phyloP scores from a whole-genome alignment of 2,888 invertebrate genomes.

The Acanthosoma haemorrhoidale region DNA sequence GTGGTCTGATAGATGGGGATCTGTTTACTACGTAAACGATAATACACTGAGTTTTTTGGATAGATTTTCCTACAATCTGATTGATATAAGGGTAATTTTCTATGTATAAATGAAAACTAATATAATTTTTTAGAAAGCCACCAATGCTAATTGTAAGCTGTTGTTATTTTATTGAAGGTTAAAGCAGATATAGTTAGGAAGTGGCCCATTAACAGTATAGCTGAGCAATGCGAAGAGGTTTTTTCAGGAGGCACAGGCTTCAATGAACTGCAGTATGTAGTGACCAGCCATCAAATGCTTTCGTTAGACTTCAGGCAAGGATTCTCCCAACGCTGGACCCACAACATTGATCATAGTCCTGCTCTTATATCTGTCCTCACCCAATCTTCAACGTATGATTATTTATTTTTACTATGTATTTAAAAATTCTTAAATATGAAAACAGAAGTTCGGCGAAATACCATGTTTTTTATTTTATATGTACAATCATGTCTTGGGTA shows the following conservation, averaged over 20 bases:
- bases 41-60: slow-evolving; percentile 13
- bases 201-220: not conserved
- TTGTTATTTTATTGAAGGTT: not conserved
- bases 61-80: not conserved
- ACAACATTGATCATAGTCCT: slow-evolving; percentile 17
- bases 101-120: too few species aligned
- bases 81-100: slow-evolving; percentile 23
- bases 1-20: slow-evolving; percentile 8
- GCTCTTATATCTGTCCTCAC: slow-evolving; percentile 15
- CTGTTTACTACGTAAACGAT: not conserved
- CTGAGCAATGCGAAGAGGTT: slow-evolving; percentile 27
- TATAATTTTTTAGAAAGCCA: too few species aligned
- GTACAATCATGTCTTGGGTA: too few species aligned
- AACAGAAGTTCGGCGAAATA: too few species aligned
- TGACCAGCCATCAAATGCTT: slow-evolving; percentile 22
- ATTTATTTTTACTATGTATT: not conserved
- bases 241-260: not conserved
- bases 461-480: too few species aligned
- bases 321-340: slow-evolving; percentile 28
- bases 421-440: too few species aligned
- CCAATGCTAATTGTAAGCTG: not conserved
- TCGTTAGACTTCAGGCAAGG: slow-evolving; percentile 25
- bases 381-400: not conserved
- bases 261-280: slow-evolving; percentile 19
- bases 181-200: not conserved